phyloP scores from a whole-genome alignment of 2,113 vertebrate genomes.

The Seriola aureovittata region DNA sequence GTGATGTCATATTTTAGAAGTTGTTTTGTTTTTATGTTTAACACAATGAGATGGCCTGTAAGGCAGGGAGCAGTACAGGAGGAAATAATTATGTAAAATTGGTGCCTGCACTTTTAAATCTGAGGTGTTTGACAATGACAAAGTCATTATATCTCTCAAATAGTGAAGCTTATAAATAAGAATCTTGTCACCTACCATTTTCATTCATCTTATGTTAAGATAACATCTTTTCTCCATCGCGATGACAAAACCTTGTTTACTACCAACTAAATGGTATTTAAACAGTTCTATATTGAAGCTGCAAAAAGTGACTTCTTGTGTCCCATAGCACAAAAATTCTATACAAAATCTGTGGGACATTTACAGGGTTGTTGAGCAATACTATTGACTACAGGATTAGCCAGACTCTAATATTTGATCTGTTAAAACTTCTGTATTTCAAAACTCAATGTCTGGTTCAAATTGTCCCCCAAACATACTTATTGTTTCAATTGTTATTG shows the following conservation, averaged over 20 bases:
- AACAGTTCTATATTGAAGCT: not conserved
- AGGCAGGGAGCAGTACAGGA: not conserved
- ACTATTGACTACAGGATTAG: too few species aligned
- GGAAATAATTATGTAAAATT: not conserved
- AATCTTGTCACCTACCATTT: not conserved
- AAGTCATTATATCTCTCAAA: not conserved
- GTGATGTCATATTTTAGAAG: not conserved
- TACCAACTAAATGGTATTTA: not conserved
- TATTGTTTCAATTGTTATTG: not conserved
- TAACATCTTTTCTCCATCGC: conserved; percentile 3
- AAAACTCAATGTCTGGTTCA: not conserved
- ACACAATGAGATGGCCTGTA: not conserved
- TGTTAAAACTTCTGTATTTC: not conserved
- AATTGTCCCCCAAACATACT: not conserved
- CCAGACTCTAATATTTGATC: too few species aligned
- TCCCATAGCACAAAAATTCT: too few species aligned
- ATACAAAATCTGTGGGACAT: too few species aligned
- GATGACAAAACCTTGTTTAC: not conserved
- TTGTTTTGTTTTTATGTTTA: not conserved
- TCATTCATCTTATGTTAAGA: not conserved
- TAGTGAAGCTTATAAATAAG: not conserved
- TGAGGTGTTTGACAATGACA: not conserved
- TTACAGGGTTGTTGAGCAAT: too few species aligned
- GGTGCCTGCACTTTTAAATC: not conserved
- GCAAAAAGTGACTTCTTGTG: not conserved